A percentile compares a stretch with the other conserved stretches of the same genome.
phyloP scores from a whole-genome alignment of 2,113 vertebrate genomes.

The Monarcha castaneiventris region DNA sequence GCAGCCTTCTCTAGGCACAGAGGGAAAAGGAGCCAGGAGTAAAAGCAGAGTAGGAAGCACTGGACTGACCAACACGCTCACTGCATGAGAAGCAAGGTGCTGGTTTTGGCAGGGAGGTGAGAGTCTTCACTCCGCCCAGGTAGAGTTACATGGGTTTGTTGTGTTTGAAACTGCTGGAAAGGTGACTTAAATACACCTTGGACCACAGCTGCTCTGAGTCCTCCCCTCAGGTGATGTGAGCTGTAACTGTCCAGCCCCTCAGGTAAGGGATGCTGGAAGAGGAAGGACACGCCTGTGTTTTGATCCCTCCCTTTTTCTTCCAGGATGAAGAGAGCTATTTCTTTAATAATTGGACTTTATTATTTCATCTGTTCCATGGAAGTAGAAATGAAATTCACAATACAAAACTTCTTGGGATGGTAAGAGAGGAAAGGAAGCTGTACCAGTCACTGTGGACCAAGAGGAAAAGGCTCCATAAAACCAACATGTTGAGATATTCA shows the following conservation, averaged over 20 bases:
- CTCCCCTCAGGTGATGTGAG: background rate
- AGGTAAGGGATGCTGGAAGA: background rate
- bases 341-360: background rate
- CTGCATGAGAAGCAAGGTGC: background rate
- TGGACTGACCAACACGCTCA: background rate
- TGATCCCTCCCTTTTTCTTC: background rate
- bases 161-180: background rate
- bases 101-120: background rate
- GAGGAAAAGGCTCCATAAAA: background rate
- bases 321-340: background rate
- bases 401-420: background rate
- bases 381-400: background rate
- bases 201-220: background rate
- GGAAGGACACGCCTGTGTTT: background rate
- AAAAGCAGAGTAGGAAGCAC: background rate
- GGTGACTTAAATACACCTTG: accelerated
- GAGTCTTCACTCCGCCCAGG: background rate
- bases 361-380: background rate
- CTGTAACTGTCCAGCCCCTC: background rate
- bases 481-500: accelerated
- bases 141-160: background rate
- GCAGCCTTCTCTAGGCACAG: background rate
- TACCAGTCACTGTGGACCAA: background rate
- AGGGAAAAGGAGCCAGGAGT: background rate
- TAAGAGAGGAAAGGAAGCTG: background rate